Evolutionary conservation across 2,888 invertebrate genomes (phyloP), one percentile per base, ranked within the genome.

Genomic region (Drosophila gaucha): DNA sequence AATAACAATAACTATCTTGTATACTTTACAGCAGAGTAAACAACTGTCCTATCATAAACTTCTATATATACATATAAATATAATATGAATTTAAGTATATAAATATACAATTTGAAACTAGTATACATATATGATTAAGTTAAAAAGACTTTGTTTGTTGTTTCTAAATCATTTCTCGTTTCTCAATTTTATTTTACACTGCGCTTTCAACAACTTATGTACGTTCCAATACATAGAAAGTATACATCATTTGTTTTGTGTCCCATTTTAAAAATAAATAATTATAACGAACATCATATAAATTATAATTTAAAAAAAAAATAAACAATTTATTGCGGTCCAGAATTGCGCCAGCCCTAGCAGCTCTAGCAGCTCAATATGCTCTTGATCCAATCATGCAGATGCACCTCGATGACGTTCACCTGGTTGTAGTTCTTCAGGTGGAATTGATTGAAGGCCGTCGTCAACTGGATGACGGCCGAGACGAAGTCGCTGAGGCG

Each of bases 401-500:
- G 93, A 90, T 94, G 95, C 79, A 97, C 93, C 92, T 96, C 97
- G 67, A 97, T 94, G 72, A 93, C 95, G 83, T 96, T 96, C 90
- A 96, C 95, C 90, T 96, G 95, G 58, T 96, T 93, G 30, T 95
- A 95, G 91, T 96, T 96, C 90, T 96, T 96, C 65, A 94, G 93
- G 91, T 96, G 96, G 59, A 89, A 90, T 41, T 94, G 93, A 96
- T 97, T 95, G 90, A 98, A 98, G 16, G 97, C 96, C 51, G 97
- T 95, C 75, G 96, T 97, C 65, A 98, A 93, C 90, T 97, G 97
- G 84, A 98, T 93, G 82, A 98, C 96, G 39, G 97, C 96, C 0
- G 96, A 96, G 2, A 97, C 97, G 90, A 97, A 98, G 91, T 98
- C 98, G 9, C 97, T 97, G 88, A 98, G 96, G 77, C 98, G 93